Evolutionary conservation across 2,113 vertebrate species (phyloP), one percentile per base, ranked within the genome.

Genomic region (Cinclus cinclus): DNA sequence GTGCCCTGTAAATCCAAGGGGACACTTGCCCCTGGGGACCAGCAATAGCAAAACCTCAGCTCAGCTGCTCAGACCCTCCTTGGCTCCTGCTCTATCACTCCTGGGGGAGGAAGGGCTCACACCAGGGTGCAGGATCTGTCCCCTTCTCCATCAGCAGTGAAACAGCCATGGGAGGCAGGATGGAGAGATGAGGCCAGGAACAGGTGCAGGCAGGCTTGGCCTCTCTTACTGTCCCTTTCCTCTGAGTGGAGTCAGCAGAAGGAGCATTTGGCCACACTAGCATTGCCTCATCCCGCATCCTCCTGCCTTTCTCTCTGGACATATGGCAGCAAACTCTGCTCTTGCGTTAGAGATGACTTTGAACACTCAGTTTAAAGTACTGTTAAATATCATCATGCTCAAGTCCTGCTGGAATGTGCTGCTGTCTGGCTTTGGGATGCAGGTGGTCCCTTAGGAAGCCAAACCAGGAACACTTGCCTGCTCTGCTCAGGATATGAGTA

Each of bases 401-500:
- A 50, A 42, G 25, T 30, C 53, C 46, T 46, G 70, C 41, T 64
- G 60, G 28, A 85, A 78, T 7, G 22, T n/a, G 55, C 46, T 93
- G 30, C 65, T 64, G 22, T 35, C 35, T 0, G 0, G 33, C 35
- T 73, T 22, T 0, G 4, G 83, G 60, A 37, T 39, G 46, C 79
- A 80, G 62, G 41, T 17, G 18, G 41, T 76, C 30, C 56, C 69
- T 70, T 59, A 63, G 56, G 50, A 85, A 70, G 49, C 31, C 64
- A 80, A 73, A 47, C 22, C 59, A 84, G 53, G 46, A 25, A 46
- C 31, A 18, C 5, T 56, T 77, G 4, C 16, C 28, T 69, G 55
- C 59, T 68, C 37, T 47, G 15, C 14, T 71, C 30, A 67, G 53
- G 39, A 68, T 21, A 44, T 37, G 58, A 63, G 37, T 58, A 64